Base-by-base conservation (phyloP, 2,113 vertebrate species). In the Hippolais icterina region DNA sequence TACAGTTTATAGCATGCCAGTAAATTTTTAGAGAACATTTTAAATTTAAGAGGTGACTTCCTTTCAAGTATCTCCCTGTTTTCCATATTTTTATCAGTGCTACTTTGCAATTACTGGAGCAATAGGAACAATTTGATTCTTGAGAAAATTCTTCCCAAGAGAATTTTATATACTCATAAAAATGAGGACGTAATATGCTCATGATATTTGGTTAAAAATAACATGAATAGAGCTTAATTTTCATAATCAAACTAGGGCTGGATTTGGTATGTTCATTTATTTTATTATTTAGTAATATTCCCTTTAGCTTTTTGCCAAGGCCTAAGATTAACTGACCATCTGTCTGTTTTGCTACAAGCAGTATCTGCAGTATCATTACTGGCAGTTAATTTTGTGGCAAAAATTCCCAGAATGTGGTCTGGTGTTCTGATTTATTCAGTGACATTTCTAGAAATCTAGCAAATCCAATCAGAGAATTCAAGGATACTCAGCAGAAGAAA, bases 281-380 rank as follows among this genome's bases (percentile, higher is more conserved):
- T 95, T 95, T 96, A 71, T 66, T 93, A 60, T 92, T 94, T 85
- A 92, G 13, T 66, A 78, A 50, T 53, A 74, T 21, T 94, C n/a
- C 54, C 71, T 72, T 42, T 78, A 86, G 52, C 10, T 5, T 83
- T 79, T 92, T 90, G 68, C 65, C 53, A 91, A 86, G 46, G 9
- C 33, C 41, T 86, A 69, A 94, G 64, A 89, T 95, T 86, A 96
- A 81, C 54, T 83, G 84, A 72, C 84, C 90, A 93, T 96, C 89
- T 96, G 92, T 69, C 84, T 94, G 11, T 71, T 91, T 94, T 83
- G 92, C 71, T 91, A 63, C 46, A 77, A 80, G 46, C 46, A 75
- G 14, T 83, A 49, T 80, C 83, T 92, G 20, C 60, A 60, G 57
- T 25, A 37, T 94, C 68, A 25, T 87, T 81, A 87, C 31, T 84